Percentiles rank a stretch among this genome's conserved stretches.
These are phyloP conservation scores for Scrobipalpa costella DNA, from an alignment of 2,888 invertebrate genomes.

Conservation along the genomic window DNA sequence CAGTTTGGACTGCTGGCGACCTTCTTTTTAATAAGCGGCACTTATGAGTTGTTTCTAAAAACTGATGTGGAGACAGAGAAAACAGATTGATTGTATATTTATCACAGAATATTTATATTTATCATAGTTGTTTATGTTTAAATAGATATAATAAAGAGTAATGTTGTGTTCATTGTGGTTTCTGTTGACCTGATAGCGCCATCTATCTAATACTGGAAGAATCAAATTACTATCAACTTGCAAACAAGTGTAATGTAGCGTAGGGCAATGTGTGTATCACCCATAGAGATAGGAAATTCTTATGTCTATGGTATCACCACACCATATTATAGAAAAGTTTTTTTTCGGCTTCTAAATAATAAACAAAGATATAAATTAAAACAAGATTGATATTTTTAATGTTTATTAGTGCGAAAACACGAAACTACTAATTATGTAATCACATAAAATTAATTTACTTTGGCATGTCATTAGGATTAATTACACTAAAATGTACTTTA, in stretches of 20 bases:
- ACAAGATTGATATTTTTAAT: constrained; percentile 18
- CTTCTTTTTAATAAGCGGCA: no score
- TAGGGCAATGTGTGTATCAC: no score
- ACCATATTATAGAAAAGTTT: no score
- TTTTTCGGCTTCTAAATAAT: no score
- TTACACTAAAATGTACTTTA: not conserved
- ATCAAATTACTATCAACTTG: no score
- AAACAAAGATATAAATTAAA: not conserved
- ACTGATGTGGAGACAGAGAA: constrained; percentile 73
- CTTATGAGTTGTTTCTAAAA: constrained; percentile 91
- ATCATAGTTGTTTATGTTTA: constrained; percentile 3
- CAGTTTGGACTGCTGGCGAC: no score
- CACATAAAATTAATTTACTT: constrained; percentile 1
- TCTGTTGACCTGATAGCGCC: not conserved
- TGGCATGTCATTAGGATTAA: not conserved
- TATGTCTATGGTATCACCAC: no score
- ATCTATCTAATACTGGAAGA: no score
- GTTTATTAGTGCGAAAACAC: constrained; percentile 29
- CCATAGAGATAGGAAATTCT: no score
- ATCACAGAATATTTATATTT: not conserved
- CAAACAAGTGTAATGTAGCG: no score
- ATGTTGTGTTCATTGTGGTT: constrained; percentile 7
- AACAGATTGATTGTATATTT: constrained; percentile 38
- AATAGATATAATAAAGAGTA: constrained; percentile 14
- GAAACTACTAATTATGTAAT: constrained; percentile 18